Percentiles rank a stretch among this genome's conserved stretches.
Conservation (phyloP, 2,113 vertebrate genomes). For the Xiphophorus maculatus region DNA sequence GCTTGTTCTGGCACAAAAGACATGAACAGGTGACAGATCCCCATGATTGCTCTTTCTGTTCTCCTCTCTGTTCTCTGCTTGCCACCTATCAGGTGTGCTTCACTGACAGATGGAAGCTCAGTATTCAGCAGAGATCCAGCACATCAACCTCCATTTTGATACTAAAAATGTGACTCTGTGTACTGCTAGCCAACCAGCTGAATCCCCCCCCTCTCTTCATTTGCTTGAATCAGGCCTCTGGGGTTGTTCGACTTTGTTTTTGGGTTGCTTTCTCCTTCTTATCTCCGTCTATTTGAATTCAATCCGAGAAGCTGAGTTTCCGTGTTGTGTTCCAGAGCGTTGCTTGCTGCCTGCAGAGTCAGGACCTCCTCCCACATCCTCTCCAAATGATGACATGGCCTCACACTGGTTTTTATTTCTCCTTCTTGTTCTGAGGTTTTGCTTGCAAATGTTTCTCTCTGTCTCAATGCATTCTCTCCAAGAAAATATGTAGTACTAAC, state of each 20-base stretch:
- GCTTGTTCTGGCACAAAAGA: conserved; percentile 27
- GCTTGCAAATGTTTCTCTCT: not conserved
- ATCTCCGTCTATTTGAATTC: conserved; percentile 42
- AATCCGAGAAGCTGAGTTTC: conserved; percentile 30
- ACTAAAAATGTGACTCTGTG: conserved; percentile 48
- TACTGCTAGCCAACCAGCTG: conserved; percentile 7
- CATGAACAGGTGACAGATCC: conserved; percentile 45
- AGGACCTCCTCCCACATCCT: conserved; percentile 47
- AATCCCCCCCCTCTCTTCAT: conserved; percentile 2
- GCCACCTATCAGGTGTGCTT: conserved; percentile 45
- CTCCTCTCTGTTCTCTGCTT: not conserved
- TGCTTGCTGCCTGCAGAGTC: conserved; percentile 34
- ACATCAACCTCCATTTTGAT: conserved; percentile 2
- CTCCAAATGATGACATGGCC: conserved; percentile 20
- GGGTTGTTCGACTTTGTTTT: conserved; percentile 42
- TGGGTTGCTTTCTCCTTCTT: conserved; percentile 43
- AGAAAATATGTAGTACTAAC: not conserved
- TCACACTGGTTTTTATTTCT: conserved; percentile 12
- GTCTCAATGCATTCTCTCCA: too few species aligned
- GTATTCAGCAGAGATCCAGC: conserved; percentile 28
- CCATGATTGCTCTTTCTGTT: conserved; percentile 25
- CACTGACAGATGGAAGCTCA: conserved; percentile 60
- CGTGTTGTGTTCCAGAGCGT: conserved; percentile 4
- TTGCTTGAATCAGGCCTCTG: conserved; percentile 25
- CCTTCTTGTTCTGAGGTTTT: not conserved